Evolutionary conservation across 2,113 vertebrate genomes (phyloP), one percentile per base, ranked within the genome.

Genomic region (Lycaon pictus): DNA sequence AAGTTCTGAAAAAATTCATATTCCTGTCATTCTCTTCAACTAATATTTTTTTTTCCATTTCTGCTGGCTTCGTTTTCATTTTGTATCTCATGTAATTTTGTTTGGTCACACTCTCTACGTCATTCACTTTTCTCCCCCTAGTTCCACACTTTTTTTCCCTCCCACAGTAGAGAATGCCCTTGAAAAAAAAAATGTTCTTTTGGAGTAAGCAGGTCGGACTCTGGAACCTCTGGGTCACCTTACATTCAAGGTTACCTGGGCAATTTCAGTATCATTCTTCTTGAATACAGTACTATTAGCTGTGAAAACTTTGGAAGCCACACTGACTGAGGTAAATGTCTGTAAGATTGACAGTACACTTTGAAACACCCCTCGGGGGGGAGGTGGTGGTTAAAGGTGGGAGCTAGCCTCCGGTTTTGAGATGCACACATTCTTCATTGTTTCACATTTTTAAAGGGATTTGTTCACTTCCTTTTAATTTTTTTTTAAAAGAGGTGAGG

Each of bases 191-290:
- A 69, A 22, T 48, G 22, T 86, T 94, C 62, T 95, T 90, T 90
- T n/a, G 25, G 62, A 17, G 69, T 71, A 53, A 37, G n/a, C 23
- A 97, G 48, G 69, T 65, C 20, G 77, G 74, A 84, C 55, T 88
- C 74, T 71, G 32, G 62, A 93, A 93, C 69, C 84, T 80, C 76
- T 90, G 62, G 37, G 53, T 53, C 63, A 77, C 0, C 1, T 62
- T 92, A 94, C 79, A 80, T 96, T 96, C 69, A 80, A 92, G 89
- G 89, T 90, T 97, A 96, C 58, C 35, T 63, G 79, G 76, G 58
- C 56, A 87, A 96, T 74, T 71, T 94, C 35, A 32, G 60, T 58
- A 84, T 15, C 55, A 29, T 76, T 74, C 48, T 69, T 93, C 63
- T 71, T 43, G 20, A 96, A 76, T 87, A 29, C 69, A 83, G 74